Evolutionary conservation across 2,888 invertebrate species (phyloP).

Genomic region (Kuschelorhynchus macadamiae): DNA sequence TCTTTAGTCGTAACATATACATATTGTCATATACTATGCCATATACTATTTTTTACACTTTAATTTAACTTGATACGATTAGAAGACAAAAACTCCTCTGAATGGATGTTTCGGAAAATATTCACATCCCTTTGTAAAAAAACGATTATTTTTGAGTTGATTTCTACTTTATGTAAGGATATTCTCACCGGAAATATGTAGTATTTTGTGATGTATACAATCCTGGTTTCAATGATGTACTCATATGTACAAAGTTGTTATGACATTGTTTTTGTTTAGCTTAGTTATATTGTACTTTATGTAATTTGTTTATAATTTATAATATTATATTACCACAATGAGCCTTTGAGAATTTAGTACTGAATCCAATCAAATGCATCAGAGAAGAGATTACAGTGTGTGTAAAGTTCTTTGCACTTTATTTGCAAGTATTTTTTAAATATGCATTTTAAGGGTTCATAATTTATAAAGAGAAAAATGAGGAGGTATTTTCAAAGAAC

Average conservation of each 20-base stretch:
- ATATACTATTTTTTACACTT: too few species aligned
- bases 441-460: constrained; percentile 1
- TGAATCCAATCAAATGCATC: constrained; percentile 9
- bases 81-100: too few species aligned
- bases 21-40: too few species aligned
- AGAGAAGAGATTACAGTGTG: background rate
- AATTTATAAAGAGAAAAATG: background rate
- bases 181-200: too few species aligned
- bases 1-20: too few species aligned
- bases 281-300: constrained; percentile 38
- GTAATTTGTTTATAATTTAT: constrained; percentile 43
- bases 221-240: constrained; percentile 11
- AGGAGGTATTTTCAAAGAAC: background rate
- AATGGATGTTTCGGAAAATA: too few species aligned
- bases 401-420: too few species aligned
- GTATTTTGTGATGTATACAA: background rate
- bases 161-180: too few species aligned
- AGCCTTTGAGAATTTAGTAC: constrained; percentile 9
- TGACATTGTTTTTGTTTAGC: constrained; percentile 46
- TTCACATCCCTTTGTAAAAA: too few species aligned
- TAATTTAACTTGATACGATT: too few species aligned
- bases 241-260: constrained; percentile 47
- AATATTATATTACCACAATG: constrained; percentile 26
- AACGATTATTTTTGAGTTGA: too few species aligned
- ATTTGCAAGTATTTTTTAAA: background rate